A percentile compares a stretch with the other conserved stretches of the same genome.
Conservation (phyloP, 37 sponge, comb jelly and placozoan genomes). For the Eunapius fragilis region DNA sequence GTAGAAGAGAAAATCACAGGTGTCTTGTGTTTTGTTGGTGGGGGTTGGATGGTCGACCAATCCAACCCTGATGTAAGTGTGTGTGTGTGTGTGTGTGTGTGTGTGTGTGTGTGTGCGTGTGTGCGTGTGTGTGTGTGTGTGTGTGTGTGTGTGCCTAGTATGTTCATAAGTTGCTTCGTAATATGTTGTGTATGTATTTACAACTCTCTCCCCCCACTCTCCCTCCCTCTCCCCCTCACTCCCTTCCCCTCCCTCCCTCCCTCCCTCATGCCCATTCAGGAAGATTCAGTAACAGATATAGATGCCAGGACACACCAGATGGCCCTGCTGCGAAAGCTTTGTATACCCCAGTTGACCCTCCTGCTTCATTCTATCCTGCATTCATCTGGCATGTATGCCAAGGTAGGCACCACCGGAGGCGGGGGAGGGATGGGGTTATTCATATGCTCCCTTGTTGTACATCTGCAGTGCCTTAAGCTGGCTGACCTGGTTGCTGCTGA, state of each 20-base stretch:
- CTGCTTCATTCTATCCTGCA: slow-evolving; percentile 77
- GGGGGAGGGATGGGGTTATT: not conserved
- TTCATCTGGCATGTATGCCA: slow-evolving; percentile 46
- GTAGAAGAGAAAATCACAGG: slow-evolving; percentile 61
- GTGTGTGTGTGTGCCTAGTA: too few species aligned
- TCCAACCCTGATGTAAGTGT: slow-evolving; percentile 8
- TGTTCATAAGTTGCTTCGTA: too few species aligned
- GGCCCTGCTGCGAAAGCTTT: slow-evolving; percentile 58
- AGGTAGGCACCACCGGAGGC: slow-evolving; percentile 18
- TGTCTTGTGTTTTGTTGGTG: slow-evolving; percentile 77
- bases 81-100: not conserved
- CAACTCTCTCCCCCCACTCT: too few species aligned
- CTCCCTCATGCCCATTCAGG: not conserved
- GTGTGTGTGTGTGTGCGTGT: too few species aligned
- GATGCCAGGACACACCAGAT: slow-evolving; percentile 49
- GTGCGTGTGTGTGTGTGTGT: too few species aligned
- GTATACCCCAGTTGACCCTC: slow-evolving; percentile 68
- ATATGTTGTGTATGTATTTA: too few species aligned
- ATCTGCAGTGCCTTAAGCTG: slow-evolving; percentile 65
- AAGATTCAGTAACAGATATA: not conserved
- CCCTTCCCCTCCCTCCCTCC: not conserved
- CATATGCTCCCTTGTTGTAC: not conserved
- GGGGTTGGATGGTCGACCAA: slow-evolving; percentile 87
- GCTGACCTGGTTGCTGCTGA: slow-evolving; percentile 82
- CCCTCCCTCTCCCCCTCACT: not conserved